phyloP scores from a whole-genome alignment of 2,888 invertebrate genomes.

The Amiota minor region DNA sequence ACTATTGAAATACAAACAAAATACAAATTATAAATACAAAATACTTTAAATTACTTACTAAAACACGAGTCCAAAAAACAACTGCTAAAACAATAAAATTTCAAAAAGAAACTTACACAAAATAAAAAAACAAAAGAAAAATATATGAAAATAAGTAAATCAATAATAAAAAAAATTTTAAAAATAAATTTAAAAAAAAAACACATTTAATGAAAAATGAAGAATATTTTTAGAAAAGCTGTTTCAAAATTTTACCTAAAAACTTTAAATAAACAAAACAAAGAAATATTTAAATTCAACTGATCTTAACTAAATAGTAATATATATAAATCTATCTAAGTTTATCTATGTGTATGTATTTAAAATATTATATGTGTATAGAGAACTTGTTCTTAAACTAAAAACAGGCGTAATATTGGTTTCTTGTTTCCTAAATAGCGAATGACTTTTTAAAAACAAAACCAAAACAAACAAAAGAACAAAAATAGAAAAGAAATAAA shows the following conservation, averaged over 20 bases:
- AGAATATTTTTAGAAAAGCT: constrained; percentile 26
- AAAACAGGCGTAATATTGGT: constrained; percentile 26
- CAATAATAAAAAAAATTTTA: not conserved
- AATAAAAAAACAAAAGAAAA: constrained; percentile 8
- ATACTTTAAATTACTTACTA: not conserved
- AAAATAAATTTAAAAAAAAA: not conserved
- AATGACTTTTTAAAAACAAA: constrained; percentile 1
- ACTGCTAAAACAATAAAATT: not conserved
- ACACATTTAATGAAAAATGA: not conserved
- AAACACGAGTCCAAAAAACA: not conserved
- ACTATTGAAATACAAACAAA: constrained; percentile 1
- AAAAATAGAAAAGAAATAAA: constrained; percentile 1
- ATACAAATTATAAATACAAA: not conserved
- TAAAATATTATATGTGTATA: not conserved
- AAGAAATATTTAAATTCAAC: not conserved
- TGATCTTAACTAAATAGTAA: not conserved
- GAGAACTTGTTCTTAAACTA: constrained; percentile 13
- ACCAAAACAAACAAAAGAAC: constrained; percentile 2
- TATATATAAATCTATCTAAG: too few species aligned
- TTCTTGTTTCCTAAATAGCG: constrained; percentile 22
- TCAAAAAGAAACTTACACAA: not conserved
- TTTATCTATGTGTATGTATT: too few species aligned
- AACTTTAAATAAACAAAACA: constrained; percentile 4
- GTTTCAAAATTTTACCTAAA: constrained; percentile 19
- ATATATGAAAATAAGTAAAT: too few species aligned